Conservation (phyloP, 2,113 vertebrate species). For the Oplegnathus fasciatus region DNA sequence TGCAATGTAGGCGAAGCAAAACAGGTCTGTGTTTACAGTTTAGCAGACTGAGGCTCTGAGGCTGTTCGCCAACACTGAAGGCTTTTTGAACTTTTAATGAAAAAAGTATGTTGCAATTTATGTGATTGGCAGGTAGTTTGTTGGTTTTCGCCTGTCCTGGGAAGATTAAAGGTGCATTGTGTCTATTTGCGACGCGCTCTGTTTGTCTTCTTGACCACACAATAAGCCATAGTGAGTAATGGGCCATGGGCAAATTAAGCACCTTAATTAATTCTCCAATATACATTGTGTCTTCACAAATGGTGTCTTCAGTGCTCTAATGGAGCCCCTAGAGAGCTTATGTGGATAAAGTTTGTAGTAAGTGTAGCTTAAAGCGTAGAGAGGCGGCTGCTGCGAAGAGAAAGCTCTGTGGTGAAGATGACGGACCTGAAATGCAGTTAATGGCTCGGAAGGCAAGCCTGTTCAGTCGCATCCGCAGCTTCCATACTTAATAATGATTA, state of each 20-base stretch:
- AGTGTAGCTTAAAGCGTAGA: slow-evolving; percentile 35
- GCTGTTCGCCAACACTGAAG: slow-evolving; percentile 39
- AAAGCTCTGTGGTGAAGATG: slow-evolving; percentile 40
- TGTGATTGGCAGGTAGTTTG: slow-evolving; percentile 65
- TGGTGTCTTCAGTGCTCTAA: slow-evolving; percentile 59
- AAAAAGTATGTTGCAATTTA: slow-evolving; percentile 68
- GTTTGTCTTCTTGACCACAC: slow-evolving; percentile 73
- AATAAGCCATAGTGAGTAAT: slow-evolving; percentile 66
- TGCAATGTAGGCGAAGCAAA: slow-evolving; percentile 7
- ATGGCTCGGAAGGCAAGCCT: slow-evolving; percentile 63
- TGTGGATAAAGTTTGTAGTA: slow-evolving; percentile 55
- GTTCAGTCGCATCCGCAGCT: slow-evolving; percentile 47
- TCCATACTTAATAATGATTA: slow-evolving; percentile 59
- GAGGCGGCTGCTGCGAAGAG: slow-evolving; percentile 18
- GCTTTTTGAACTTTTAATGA: slow-evolving; percentile 74
- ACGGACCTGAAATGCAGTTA: slow-evolving; percentile 53
- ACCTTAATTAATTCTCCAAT: slow-evolving; percentile 74
- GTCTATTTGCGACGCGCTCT: slow-evolving; percentile 31
- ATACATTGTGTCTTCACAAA: slow-evolving; percentile 67
- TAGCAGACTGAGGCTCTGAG: slow-evolving; percentile 38
- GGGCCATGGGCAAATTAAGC: slow-evolving; percentile 64
- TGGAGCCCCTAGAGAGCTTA: slow-evolving; percentile 65
- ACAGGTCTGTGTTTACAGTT: slow-evolving; percentile 56
- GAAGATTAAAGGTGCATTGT: slow-evolving; percentile 59
- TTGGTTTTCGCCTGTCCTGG: slow-evolving; percentile 39